Base-by-base conservation (phyloP, 1,140 invertebrate species). In the Lordiphosa collinella region DNA sequence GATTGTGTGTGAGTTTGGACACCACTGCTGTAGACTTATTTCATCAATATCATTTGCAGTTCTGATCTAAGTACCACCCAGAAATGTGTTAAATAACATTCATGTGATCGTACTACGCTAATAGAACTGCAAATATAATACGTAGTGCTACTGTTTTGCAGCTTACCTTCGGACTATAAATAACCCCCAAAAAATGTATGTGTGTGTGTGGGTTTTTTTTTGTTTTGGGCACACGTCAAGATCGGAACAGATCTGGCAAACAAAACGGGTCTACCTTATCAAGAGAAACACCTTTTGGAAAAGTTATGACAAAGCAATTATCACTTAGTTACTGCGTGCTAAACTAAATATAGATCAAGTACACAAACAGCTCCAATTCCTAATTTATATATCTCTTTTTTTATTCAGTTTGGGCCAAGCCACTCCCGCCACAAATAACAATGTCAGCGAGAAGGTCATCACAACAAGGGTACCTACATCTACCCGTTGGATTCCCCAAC, bases 51-150 rank as follows among this genome's bases (percentile, higher is more conserved):
- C 32, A 7, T 53, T 29, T 31, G 40, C 14, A 16, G 37, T 14
- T 40, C 13, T 40, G 32, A 59, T 49, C 41, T 50, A n/a, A n/a
- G n/a, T n/a, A 37, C 40, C 54, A 47, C 63, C 63, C 67, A 40
- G 34, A 35, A 35, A 76, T 43, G 71, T 82, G 76, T 58, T 82
- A 82, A 82, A 29, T 82, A 61, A 36, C 22, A 36, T 65, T 76
- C 72, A 75, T 75, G 72, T 75, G 72, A 75, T 75, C 2, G 18
- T 51, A 54, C 32, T 46, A 14, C 9, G 57, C 52, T 56, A 66
- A 60, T 58, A 67, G 13, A 59, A 50, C 22, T 34, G 43, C 47
- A 65, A 8, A 47, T 64, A 71, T 53, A 71, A 38, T 35, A n/a
- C n/a, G n/a, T n/a, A 34, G 37, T 40, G 11, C 32, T 65, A 72